Conservation (phyloP, 2,113 vertebrate genomes). For the Ageneiosus marmoratus region DNA sequence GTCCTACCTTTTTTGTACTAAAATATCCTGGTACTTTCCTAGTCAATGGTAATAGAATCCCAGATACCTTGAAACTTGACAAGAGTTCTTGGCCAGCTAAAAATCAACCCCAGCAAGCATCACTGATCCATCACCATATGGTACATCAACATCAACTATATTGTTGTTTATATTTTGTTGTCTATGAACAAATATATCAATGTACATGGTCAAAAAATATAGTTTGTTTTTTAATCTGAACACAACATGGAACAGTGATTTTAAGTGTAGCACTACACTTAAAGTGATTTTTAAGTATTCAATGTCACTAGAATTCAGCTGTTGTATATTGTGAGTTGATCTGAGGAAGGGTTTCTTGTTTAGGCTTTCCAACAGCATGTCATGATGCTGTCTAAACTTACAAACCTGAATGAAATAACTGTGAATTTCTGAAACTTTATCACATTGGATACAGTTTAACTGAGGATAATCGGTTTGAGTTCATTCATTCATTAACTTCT, state of each 20-base stretch:
- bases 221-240: neutral
- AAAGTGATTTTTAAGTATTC: too few relatives aligned
- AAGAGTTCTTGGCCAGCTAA: neutral
- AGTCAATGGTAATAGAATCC: neutral
- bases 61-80: neutral
- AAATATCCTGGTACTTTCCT: neutral
- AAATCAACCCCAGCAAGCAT: neutral
- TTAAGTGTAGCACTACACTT: neutral
- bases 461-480: neutral
- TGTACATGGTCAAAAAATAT: neutral
- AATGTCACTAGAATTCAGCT: neutral
- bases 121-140: neutral
- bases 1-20: neutral
- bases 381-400: neutral
- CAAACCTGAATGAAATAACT: neutral
- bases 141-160: too few relatives aligned
- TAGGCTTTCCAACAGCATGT: neutral
- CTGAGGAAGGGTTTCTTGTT: neutral
- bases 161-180: neutral
- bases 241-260: neutral
- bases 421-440: neutral
- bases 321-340: neutral
- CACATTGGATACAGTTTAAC: neutral
- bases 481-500: neutral
- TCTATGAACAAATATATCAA: neutral